Conservation (phyloP, 2,888 invertebrate genomes). For the Tachina fera region DNA sequence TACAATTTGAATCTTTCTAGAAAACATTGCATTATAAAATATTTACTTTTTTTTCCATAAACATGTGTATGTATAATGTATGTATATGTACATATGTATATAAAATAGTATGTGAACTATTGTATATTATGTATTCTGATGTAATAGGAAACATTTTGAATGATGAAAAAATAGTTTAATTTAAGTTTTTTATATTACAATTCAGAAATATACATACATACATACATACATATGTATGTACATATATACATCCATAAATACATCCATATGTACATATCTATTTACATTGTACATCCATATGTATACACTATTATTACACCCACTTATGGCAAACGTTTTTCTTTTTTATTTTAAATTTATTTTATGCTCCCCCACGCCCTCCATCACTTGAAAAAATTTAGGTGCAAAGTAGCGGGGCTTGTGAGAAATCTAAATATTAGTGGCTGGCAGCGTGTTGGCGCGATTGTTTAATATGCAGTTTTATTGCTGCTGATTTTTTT, state of each 20-base stretch:
- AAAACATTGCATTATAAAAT: too few relatives aligned
- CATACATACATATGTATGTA: too few relatives aligned
- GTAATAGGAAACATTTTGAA: conserved; percentile 53
- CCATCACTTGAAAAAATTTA: too few relatives aligned
- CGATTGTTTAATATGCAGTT: conserved; percentile 34
- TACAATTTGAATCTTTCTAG: too few relatives aligned
- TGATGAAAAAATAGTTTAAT: conserved; percentile 33
- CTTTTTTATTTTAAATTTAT: neutral
- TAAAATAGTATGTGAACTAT: too few relatives aligned
- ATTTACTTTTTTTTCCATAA: too few relatives aligned
- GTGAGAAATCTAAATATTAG: conserved; percentile 31
- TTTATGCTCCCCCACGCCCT: neutral
- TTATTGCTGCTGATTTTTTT: conserved; percentile 34
- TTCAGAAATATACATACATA: neutral
- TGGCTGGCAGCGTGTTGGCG: neutral
- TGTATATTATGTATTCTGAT: conserved; percentile 25
- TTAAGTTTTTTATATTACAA: conserved; percentile 4
- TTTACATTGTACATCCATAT: neutral
- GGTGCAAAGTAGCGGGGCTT: conserved; percentile 1
- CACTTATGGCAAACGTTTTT: conserved; percentile 31
- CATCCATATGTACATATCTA: too few relatives aligned
- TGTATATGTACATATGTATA: neutral
- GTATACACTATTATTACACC: conserved; percentile 24
- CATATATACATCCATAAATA: neutral
- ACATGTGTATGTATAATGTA: neutral